A percentile compares a stretch with the other conserved stretches of the same genome.
phyloP scores from a whole-genome alignment of 2,888 invertebrate genomes.

The Bursaphelenchus okinawaensis region DNA sequence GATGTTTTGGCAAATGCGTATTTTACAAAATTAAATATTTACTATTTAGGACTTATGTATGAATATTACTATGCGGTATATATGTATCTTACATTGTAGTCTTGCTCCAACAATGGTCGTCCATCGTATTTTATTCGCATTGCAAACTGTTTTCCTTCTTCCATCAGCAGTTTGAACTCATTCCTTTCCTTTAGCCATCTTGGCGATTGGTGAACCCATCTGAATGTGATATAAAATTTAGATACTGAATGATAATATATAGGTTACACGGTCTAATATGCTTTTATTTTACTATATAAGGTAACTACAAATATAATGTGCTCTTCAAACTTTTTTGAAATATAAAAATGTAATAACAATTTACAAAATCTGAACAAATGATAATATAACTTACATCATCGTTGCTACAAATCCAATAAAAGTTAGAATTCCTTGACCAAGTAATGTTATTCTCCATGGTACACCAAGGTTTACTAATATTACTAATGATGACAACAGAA shows the following conservation, averaged over 20 bases:
- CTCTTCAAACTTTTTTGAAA: no score
- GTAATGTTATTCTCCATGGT: background rate
- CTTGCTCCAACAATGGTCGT: background rate
- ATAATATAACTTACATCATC: background rate
- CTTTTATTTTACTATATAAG: no score
- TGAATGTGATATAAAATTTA: background rate
- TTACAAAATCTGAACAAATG: no score
- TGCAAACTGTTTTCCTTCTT: background rate
- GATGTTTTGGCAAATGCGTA: no score
- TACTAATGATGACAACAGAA: background rate
- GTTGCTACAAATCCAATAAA: background rate
- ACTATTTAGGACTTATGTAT: no score
- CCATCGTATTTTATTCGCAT: background rate
- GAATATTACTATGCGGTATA: no score
- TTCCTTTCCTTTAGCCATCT: background rate
- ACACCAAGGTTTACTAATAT: background rate
- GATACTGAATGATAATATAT: no score
- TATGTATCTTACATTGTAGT: background rate
- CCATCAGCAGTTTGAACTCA: background rate
- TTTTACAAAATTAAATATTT: no score
- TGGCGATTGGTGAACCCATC: background rate
- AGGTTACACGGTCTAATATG: no score
- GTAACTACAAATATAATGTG: no score
- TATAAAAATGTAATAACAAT: no score
- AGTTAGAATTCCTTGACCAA: background rate